Percentiles rank a stretch among this genome's conserved stretches.
These are phyloP conservation scores for Thymelicus sylvestris DNA, from an alignment of 2,888 invertebrate genomes.

Conservation along the genomic window DNA sequence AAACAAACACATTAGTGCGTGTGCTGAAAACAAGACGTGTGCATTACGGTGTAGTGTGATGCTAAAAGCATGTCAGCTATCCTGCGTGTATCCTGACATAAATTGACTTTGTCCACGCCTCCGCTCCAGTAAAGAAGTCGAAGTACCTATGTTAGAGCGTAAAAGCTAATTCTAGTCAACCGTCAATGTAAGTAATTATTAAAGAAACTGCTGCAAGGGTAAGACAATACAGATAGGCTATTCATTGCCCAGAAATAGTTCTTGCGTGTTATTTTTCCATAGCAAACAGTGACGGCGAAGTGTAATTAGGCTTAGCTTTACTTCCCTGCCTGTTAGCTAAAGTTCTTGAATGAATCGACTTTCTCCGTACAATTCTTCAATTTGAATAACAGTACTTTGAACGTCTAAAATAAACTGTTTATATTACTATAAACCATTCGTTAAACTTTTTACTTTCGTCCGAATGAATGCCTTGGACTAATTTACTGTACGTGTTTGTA, in stretches of 20 bases:
- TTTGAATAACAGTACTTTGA: slow-evolving; percentile 27
- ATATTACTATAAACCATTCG: slow-evolving; percentile 15
- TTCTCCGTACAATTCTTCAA: slow-evolving; percentile 22
- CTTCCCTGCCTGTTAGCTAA: slow-evolving; percentile 15
- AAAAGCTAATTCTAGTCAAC: slow-evolving; percentile 16
- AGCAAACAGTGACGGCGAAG: neutral
- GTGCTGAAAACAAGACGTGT: slow-evolving; percentile 31
- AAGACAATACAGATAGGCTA: slow-evolving; percentile 5
- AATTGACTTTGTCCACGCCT: slow-evolving; percentile 18
- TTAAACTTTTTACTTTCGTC: slow-evolving; percentile 6
- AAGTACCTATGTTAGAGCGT: neutral
- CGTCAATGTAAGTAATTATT: neutral
- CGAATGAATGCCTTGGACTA: neutral
- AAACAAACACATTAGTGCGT: slow-evolving; percentile 35
- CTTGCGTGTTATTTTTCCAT: slow-evolving; percentile 1
- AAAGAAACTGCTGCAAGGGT: neutral
- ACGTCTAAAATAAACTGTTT: slow-evolving; percentile 7
- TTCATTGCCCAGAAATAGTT: slow-evolving; percentile 1
- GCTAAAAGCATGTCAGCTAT: slow-evolving; percentile 30
- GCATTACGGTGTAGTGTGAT: slow-evolving; percentile 19
- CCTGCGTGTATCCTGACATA: slow-evolving; percentile 17
- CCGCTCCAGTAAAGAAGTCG: slow-evolving; percentile 17
- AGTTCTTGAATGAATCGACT: slow-evolving; percentile 25
- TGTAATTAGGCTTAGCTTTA: slow-evolving; percentile 12
- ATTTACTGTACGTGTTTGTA: neutral